Percentiles rank a stretch among this genome's conserved stretches.
These are phyloP conservation scores for Corythoichthys intestinalis DNA, from an alignment of 2,113 vertebrate genomes.

Conservation along the genomic window DNA sequence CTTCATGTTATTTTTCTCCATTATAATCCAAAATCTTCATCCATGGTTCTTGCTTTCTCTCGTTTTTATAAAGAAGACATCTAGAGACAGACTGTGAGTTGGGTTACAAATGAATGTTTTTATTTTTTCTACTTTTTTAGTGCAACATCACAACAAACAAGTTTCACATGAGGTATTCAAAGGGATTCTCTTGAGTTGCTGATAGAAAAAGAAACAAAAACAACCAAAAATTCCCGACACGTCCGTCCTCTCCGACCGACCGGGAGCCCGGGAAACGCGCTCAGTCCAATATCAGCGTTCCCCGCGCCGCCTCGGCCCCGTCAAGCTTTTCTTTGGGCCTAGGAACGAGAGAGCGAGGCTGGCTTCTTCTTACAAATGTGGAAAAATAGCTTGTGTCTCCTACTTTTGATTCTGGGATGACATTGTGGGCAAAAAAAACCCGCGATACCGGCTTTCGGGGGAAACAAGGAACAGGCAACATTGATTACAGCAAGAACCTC, in stretches of 20 bases:
- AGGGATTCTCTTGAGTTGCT: conserved; percentile 75
- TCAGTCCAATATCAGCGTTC: conserved; percentile 57
- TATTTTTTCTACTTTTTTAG: conserved; percentile 70
- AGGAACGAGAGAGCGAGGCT: background rate
- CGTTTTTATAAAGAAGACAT: background rate
- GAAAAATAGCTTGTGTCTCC: conserved; percentile 74
- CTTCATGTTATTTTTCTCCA: no score
- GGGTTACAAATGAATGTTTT: conserved; percentile 76
- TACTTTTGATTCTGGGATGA: conserved; percentile 57
- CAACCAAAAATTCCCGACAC: background rate
- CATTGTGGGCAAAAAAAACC: conserved; percentile 49
- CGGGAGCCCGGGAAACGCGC: conserved; percentile 55
- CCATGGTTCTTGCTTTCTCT: no score
- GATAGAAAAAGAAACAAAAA: conserved; percentile 65
- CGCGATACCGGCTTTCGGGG: conserved; percentile 48
- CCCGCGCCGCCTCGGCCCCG: conserved; percentile 46
- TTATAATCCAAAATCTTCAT: no score
- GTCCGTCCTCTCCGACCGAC: background rate
- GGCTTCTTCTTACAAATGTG: conserved; percentile 65
- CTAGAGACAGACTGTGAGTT: conserved; percentile 1
- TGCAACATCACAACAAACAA: conserved; percentile 83
- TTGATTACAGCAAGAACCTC: conserved; percentile 78
- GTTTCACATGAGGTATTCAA: conserved; percentile 83
- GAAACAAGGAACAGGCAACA: conserved; percentile 73
- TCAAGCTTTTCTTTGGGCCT: conserved; percentile 70